Base-by-base conservation (phyloP, 92 coral and sea anemone genomes). In the Siderastrea radians region DNA sequence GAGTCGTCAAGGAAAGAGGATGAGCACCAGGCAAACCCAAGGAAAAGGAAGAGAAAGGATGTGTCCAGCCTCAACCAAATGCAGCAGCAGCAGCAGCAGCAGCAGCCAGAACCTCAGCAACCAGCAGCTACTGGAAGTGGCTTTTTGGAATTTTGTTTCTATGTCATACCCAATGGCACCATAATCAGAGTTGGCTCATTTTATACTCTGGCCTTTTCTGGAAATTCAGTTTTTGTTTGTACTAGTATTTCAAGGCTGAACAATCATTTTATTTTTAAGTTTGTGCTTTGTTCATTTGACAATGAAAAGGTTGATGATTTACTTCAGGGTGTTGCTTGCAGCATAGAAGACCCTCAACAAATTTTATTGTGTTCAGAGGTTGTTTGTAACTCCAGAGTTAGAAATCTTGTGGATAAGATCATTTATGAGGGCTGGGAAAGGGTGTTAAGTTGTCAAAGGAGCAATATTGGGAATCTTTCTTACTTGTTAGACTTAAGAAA, bases 401-500 rank as follows among this genome's bases (percentile, higher is more conserved):
- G 73, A 43, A 61, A 61, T 61, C 72, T 43, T 43, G 84, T 79
- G 73, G 84, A 79, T 79, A 61, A 79, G 57, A 55, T 79, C 5
- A 62, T 63, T 61, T 63, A 7, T 79, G n/a, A 79, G 72, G 84
- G 84, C 44, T 79, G 84, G 84, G 84, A 79, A 12, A 79, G 84
- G 57, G 84, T 79, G 1, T 79, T 64, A 62, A 62, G 44, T 62
- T 79, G 72, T 45, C 84, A 79, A 2, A 58, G 3, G 58, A 46
- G 54, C 47, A 79, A 79, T 55, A 79, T 44, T 61, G 84, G 84
- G 45, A 79, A 79, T 79, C 60, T 79, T 64, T 46, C 59, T 49
- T 79, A 79, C 52, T 62, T 79, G 73, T 62, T 64, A 62, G 84
- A 79, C 61, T 46, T 48, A 47, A 26, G 38, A 26, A 26, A 26